Conservation (phyloP, 1,140 invertebrate species). For the Cyphomyrmex costatus region DNA sequence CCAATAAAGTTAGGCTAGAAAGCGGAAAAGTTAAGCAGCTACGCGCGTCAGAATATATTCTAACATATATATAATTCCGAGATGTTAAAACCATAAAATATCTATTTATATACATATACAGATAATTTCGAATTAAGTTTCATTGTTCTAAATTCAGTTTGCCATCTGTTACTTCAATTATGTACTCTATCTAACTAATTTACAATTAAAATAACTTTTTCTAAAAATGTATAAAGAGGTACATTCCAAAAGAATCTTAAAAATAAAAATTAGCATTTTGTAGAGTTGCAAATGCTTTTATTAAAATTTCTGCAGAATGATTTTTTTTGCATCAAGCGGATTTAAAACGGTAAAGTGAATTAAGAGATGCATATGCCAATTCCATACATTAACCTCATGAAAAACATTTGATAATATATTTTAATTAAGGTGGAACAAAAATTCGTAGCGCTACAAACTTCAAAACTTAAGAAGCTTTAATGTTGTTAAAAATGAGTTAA, state of each 20-base stretch:
- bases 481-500: too few species aligned
- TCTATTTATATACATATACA: slow-evolving; percentile 6
- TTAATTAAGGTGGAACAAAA: background rate
- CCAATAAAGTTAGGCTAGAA: slow-evolving; percentile 70
- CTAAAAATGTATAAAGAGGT: background rate
- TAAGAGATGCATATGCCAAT: background rate
- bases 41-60: slow-evolving; percentile 49
- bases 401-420: slow-evolving; percentile 2
- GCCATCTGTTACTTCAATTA: slow-evolving; percentile 13
- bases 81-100: background rate
- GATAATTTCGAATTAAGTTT: background rate
- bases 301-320: background rate
- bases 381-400: background rate
- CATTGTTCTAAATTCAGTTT: background rate
- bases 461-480: too few species aligned
- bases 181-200: background rate
- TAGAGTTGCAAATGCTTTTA: slow-evolving; percentile 29
- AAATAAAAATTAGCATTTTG: background rate
- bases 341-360: slow-evolving; percentile 8
- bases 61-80: slow-evolving; percentile 24
- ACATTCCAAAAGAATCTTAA: background rate
- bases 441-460: too few species aligned
- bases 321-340: background rate
- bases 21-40: slow-evolving; percentile 72
- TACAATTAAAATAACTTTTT: background rate